Conservation (phyloP, 64 coral and sea anemone genomes). For the Dendrophyllia cribrosa region DNA sequence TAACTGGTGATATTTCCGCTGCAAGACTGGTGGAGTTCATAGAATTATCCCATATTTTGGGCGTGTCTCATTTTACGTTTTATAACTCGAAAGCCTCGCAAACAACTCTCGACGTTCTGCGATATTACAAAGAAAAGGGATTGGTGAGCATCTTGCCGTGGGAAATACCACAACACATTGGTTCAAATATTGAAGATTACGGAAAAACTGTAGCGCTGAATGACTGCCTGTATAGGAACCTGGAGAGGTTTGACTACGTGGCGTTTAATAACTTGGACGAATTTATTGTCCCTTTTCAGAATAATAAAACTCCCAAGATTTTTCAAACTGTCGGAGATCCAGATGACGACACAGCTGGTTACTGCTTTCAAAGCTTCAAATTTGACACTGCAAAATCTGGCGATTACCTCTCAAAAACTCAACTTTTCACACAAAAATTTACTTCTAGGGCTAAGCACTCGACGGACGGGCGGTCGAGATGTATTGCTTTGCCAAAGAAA, state of each 20-base stretch:
- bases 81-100: conserved; percentile 8
- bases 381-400: conserved; percentile 9
- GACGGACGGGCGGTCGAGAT: neutral
- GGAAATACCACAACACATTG: conserved; percentile 36
- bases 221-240: conserved; percentile 63
- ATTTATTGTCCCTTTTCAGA: conserved; percentile 52
- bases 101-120: conserved; percentile 4
- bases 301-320: neutral
- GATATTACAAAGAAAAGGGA: conserved; percentile 52
- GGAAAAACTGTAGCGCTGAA: conserved; percentile 52
- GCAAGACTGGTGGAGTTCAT: conserved; percentile 49
- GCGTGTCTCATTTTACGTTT: conserved; percentile 50
- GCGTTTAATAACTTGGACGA: conserved; percentile 66
- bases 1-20: conserved; percentile 6
- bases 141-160: conserved; percentile 25
- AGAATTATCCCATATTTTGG: conserved; percentile 58
- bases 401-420: neutral
- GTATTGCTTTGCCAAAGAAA: neutral
- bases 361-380: conserved; percentile 58
- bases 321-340: neutral
- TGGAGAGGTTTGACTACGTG: conserved; percentile 7
- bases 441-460: neutral
- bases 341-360: neutral
- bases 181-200: conserved; percentile 35
- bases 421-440: conserved; percentile 6